Base-by-base conservation (phyloP, 2,113 vertebrate genomes). In the Circaetus gallicus region DNA sequence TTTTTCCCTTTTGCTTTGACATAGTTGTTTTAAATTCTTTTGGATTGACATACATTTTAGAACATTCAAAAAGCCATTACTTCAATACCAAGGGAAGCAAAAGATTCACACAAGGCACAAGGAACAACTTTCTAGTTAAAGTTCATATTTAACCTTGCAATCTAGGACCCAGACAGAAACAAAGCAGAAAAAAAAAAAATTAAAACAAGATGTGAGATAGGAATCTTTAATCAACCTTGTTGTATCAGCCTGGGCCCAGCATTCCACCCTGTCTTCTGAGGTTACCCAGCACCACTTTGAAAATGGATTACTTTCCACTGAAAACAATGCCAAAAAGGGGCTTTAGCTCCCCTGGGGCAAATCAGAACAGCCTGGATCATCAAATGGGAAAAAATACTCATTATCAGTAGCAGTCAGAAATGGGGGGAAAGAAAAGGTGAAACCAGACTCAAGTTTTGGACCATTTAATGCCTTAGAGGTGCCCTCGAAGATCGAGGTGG, bases 291-390 rank as follows among this genome's bases (percentile, higher is more conserved):
- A 91, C 29, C 69, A 92, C 93, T 97, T 96, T 97, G 95, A 96
- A 98, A 97, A 97, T 40, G 95, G 82, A 98, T 95, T 93, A 85
- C 94, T 98, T 98, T 97, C 93, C 93, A 96, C 28, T 13, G 70
- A 95, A 97, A 97, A 96, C 63, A 97, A 95, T 95, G 93, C 90
- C 96, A 97, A 92, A 95, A 93, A 86, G 70, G 72, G 42, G 29
- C 47, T 93, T 93, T 90, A 92, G 42, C 31, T 93, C 70, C 91
- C 88, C 63, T 87, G 79, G 82, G 95, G 94, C 36, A 97, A 96
- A 96, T 82, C 40, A 91, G 71, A 96, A 94, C 59, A 93, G 78
- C 77, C 96, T 96, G 88, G 92, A 88, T 89, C 93, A 95, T 87
- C 74, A 96, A 93, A 96, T 62, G 20, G 65, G 82, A 72, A 80